A percentile compares a stretch with the other conserved stretches of the same genome.
phyloP scores from a whole-genome alignment of 2,888 invertebrate species.

The Ceratothoa steindachneri region DNA sequence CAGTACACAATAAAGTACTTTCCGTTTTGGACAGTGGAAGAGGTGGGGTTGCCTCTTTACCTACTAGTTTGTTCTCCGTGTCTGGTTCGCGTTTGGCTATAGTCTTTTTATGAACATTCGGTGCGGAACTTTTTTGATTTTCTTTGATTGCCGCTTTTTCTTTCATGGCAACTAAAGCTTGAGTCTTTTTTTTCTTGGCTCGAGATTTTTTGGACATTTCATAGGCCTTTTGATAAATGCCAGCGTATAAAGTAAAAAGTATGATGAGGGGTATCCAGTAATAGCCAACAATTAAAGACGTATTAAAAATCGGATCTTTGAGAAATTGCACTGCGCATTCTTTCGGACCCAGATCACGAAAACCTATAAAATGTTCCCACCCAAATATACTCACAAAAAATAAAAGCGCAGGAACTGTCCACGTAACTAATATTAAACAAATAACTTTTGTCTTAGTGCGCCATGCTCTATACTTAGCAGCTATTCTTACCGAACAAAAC shows the following conservation, averaged over 20 bases:
- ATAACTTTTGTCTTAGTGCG: slow-evolving; percentile 87
- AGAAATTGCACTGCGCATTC: slow-evolving; percentile 95
- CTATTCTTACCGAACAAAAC: slow-evolving; percentile 97
- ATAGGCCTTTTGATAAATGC: slow-evolving; percentile 94
- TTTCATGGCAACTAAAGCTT: slow-evolving; percentile 85
- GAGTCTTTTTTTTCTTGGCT: slow-evolving; percentile 92
- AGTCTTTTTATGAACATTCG: neutral
- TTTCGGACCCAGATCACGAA: slow-evolving; percentile 76
- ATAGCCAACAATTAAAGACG: slow-evolving; percentile 91
- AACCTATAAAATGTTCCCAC: slow-evolving; percentile 96
- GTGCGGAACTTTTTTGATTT: neutral
- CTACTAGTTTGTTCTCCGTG: neutral
- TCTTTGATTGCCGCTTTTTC: slow-evolving; percentile 59
- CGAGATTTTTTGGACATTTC: slow-evolving; percentile 96
- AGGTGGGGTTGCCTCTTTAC: neutral
- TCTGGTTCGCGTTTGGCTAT: neutral
- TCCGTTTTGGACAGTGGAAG: slow-evolving; percentile 60
- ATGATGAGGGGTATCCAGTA: slow-evolving; percentile 97
- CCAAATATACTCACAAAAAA: slow-evolving; percentile 98
- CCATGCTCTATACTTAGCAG: slow-evolving; percentile 95
- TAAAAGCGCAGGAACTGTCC: slow-evolving; percentile 91
- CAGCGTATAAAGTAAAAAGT: slow-evolving; percentile 89
- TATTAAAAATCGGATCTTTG: slow-evolving; percentile 94
- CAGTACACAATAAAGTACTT: slow-evolving; percentile 65
- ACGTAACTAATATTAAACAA: slow-evolving; percentile 92